Evolutionary conservation across 2,113 vertebrate species (phyloP), one percentile per base, ranked within the genome.

Genomic region (Gymnocephalus cernua): DNA sequence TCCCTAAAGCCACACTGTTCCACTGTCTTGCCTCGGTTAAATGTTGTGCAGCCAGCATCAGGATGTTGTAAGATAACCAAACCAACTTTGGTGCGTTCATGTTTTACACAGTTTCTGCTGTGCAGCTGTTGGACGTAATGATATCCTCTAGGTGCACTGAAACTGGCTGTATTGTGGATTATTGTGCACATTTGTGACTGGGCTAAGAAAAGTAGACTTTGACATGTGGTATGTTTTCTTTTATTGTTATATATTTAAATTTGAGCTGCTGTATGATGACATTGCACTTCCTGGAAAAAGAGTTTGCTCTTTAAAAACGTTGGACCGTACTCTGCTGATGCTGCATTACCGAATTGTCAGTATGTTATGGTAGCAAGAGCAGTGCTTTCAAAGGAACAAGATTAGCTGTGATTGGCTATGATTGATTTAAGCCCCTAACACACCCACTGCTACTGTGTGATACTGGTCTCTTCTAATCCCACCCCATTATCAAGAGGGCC

Each of bases 401-500:
- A 38, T 61, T 51, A 65, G 51, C 23, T 47, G 12, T 62, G 78
- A 76, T 80, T 76, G 59, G 61, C 35, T 56, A 11, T 63, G 70
- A 82, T 70, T 27, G 58, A 68, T 79, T 38, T 29, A 16, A 70
- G 63, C 58, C 3, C 3, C 73, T 6, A 45, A 51, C 23, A 54
- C 61, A 65, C 11, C 48, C 51, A 73, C 44, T 47, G 57, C 25
- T 45, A 15, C 62, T 64, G 32, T 38, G 35, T 14, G 47, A 51
- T n/a, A 61, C 32, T 45, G 58, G 15, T 53, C 38, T 51, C 41
- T 47, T 61, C 47, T 68, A 67, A 58, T 74, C 64, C 23, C 79
- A 70, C 44, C 63, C 45, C 47, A 70, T 77, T 73, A 86, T 27
- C 57, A 63, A 65, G 50, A 64, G 47, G 51, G 27, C 69, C 53